phyloP scores from a whole-genome alignment of 2,113 vertebrate species.

The Campylomormyrus numenius region DNA sequence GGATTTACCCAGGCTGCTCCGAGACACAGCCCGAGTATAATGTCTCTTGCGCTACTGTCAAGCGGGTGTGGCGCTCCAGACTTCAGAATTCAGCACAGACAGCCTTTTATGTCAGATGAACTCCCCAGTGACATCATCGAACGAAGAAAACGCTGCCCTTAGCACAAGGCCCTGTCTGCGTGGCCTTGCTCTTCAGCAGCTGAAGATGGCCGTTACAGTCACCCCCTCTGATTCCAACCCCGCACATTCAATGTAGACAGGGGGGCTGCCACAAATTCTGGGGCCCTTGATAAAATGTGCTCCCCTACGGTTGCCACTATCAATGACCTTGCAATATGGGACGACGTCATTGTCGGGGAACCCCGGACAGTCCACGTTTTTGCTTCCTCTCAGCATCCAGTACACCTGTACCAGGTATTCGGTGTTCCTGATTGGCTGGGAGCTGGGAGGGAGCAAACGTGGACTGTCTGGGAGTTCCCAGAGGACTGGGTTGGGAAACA shows the following conservation, averaged over 20 bases:
- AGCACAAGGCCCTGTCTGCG: not conserved
- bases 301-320: not conserved
- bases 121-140: not conserved
- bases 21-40: not conserved
- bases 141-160: not conserved
- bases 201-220: not conserved
- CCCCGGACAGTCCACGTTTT: too few species aligned
- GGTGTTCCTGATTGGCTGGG: too few species aligned
- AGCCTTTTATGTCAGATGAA: not conserved
- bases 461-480: too few species aligned
- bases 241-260: not conserved
- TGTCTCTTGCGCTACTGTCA: not conserved
- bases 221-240: too few species aligned
- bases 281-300: not conserved
- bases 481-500: too few species aligned
- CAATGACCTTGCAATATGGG: not conserved
- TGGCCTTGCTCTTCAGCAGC: not conserved
- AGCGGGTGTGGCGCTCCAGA: not conserved
- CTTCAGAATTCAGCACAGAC: not conserved
- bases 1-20: not conserved
- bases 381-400: too few species aligned
- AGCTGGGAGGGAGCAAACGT: too few species aligned
- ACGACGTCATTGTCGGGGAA: not conserved
- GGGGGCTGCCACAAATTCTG: not conserved
- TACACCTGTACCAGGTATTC: too few species aligned